These are phyloP conservation scores for Falco biarmicus DNA, from an alignment of 2,797 vertebrate species.

Conservation along the genomic window DNA sequence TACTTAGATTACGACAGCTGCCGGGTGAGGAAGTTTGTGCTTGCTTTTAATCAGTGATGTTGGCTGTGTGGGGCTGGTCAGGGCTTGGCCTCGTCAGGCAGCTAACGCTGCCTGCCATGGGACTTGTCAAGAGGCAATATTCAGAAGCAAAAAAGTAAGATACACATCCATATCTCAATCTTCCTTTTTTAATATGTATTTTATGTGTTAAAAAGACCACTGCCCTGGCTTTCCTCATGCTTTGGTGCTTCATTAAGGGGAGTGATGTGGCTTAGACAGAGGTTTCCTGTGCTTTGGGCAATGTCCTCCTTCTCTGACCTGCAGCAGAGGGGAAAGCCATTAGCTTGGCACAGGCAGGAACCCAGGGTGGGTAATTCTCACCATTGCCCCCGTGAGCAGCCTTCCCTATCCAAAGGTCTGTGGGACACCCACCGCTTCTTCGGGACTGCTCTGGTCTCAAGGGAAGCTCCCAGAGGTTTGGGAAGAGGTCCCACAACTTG, in stretches of 20 bases:
- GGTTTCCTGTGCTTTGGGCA: not conserved
- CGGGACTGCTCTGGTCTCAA: not conserved
- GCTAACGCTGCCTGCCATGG: not conserved
- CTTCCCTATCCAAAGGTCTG: rapidly evolving
- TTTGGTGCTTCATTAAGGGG: not conserved
- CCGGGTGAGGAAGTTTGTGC: slow-evolving; percentile 13
- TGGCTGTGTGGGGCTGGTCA: not conserved
- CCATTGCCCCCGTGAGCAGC: not conserved
- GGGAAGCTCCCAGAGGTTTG: not conserved
- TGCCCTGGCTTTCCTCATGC: not conserved
- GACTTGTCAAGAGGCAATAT: not conserved
- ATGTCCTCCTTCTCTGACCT: not conserved
- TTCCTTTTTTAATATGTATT: not conserved
- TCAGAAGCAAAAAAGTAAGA: not conserved
- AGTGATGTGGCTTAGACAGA: not conserved
- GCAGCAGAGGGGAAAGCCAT: not conserved
- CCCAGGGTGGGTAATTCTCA: not conserved
- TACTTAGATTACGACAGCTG: not conserved
- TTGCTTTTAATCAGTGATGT: not conserved
- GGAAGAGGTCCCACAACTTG: not conserved
- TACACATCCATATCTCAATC: rapidly evolving
- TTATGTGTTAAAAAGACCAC: not conserved
- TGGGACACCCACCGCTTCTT: not conserved
- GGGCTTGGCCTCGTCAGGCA: not conserved
- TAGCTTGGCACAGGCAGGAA: not conserved